A percentile compares a stretch with the other conserved stretches of the same genome.
phyloP scores from a whole-genome alignment of 2,888 invertebrate genomes.

The Cheilosia vernalis region DNA sequence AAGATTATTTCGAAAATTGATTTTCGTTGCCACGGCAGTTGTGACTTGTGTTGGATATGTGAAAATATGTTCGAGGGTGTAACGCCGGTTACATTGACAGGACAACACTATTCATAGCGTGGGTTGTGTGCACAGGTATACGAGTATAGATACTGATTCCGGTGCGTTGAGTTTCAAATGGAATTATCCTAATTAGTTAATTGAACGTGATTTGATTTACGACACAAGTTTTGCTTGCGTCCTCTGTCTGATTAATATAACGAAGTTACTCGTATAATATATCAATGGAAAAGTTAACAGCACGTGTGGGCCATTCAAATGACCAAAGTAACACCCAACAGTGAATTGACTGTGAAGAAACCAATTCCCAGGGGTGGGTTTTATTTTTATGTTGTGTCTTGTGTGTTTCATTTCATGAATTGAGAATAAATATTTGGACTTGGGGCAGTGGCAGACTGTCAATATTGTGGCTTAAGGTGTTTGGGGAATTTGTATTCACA shows the following conservation, averaged over 20 bases:
- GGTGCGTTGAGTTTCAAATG: background rate
- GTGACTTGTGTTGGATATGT: constrained; percentile 27
- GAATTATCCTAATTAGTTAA: constrained; percentile 32
- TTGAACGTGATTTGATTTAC: constrained; percentile 53
- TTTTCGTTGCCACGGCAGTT: constrained; percentile 36
- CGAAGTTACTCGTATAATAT: constrained; percentile 35
- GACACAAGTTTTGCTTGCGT: background rate
- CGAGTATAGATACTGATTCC: background rate
- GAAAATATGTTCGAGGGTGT: constrained; percentile 4
- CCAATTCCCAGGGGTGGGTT: constrained; percentile 9
- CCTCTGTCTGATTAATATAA: background rate
- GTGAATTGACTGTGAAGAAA: background rate
- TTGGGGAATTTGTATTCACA: background rate
- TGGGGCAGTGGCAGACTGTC: constrained; percentile 24
- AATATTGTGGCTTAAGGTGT: constrained; percentile 30
- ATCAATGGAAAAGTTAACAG: constrained; percentile 7
- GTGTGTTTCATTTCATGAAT: constrained; percentile 41
- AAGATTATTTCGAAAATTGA: constrained; percentile 64
- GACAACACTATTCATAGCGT: background rate
- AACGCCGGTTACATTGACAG: background rate
- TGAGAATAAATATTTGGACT: constrained; percentile 39
- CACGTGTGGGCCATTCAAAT: constrained; percentile 42
- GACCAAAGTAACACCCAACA: constrained; percentile 13
- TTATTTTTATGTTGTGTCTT: background rate
- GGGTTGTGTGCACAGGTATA: background rate